phyloP scores from a whole-genome alignment of 2,113 vertebrate species.

The Lasiurus cinereus region DNA sequence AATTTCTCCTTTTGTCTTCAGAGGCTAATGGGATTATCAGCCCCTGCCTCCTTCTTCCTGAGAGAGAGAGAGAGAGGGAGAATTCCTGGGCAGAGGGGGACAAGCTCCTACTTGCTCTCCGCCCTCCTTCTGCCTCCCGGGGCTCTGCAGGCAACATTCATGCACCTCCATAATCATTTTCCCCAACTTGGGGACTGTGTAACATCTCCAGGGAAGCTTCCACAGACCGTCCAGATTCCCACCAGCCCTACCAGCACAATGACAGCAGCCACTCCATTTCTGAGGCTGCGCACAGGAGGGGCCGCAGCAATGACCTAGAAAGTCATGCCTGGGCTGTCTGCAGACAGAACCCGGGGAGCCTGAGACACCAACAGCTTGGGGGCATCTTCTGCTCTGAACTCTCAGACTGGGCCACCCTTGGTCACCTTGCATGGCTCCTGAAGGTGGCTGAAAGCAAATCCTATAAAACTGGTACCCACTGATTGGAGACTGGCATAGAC shows the following conservation, averaged over 20 bases:
- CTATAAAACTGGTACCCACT: background rate
- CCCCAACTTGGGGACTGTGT: background rate
- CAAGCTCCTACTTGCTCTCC: background rate
- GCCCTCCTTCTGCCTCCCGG: background rate
- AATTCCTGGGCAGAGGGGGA: background rate
- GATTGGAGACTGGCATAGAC: background rate
- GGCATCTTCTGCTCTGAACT: conserved; percentile 1
- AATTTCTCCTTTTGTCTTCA: background rate
- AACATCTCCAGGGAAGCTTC: background rate
- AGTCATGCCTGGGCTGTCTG: background rate
- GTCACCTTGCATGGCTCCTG: background rate
- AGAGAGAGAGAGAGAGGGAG: background rate
- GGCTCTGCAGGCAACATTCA: background rate
- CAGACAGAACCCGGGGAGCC: background rate
- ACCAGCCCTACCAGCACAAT: background rate
- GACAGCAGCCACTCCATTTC: background rate
- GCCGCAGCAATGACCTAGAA: background rate
- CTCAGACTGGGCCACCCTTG: background rate
- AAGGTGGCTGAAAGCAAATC: background rate
- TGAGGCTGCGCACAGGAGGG: background rate
- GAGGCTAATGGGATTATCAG: conserved; percentile 5
- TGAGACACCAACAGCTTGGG: background rate
- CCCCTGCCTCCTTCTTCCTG: background rate
- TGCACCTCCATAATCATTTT: background rate
- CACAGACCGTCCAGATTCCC: background rate